A percentile compares a stretch with the other conserved stretches of the same genome.
Conservation (phyloP, 2,113 vertebrate species). For the Chrysochloris asiatica region DNA sequence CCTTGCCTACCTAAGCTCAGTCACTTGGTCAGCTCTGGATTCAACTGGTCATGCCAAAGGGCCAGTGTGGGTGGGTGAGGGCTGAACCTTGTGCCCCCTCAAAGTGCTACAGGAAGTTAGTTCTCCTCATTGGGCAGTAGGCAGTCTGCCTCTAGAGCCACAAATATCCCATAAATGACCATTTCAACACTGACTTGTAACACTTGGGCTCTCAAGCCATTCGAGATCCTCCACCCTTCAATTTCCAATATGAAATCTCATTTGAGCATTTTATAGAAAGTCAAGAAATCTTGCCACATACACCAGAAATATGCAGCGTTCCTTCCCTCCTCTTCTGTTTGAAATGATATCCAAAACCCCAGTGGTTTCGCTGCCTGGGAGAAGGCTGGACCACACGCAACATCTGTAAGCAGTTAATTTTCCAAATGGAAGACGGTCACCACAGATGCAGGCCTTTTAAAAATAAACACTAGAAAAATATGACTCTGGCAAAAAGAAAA, state of each 20-base stretch:
- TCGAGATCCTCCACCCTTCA: conserved; percentile 39
- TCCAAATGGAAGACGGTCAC: conserved; percentile 85
- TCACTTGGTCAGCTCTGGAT: background rate
- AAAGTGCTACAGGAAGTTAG: background rate
- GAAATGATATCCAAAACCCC: conserved; percentile 73
- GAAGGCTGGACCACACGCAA: conserved; percentile 76
- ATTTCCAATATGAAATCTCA: conserved; percentile 74
- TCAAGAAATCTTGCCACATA: conserved; percentile 74
- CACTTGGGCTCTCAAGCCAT: conserved; percentile 20
- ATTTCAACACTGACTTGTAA: conserved; percentile 4
- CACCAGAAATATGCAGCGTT: conserved; percentile 49
- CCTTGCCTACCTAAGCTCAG: background rate
- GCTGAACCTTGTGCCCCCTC: background rate
- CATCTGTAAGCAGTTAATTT: conserved; percentile 88
- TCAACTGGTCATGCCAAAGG: background rate
- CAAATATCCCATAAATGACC: conserved; percentile 37
- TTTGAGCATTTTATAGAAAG: conserved; percentile 67
- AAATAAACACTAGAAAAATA: conserved; percentile 84
- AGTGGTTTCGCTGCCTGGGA: conserved; percentile 74
- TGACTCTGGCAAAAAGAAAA: conserved; percentile 80
- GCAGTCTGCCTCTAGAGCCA: background rate
- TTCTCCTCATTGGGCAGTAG: background rate
- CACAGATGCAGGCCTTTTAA: conserved; percentile 82
- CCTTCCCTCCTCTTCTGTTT: conserved; percentile 59
- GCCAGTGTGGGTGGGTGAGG: background rate